Base-by-base conservation (phyloP, 2,888 invertebrate genomes). In the Ophion ventricosus region DNA sequence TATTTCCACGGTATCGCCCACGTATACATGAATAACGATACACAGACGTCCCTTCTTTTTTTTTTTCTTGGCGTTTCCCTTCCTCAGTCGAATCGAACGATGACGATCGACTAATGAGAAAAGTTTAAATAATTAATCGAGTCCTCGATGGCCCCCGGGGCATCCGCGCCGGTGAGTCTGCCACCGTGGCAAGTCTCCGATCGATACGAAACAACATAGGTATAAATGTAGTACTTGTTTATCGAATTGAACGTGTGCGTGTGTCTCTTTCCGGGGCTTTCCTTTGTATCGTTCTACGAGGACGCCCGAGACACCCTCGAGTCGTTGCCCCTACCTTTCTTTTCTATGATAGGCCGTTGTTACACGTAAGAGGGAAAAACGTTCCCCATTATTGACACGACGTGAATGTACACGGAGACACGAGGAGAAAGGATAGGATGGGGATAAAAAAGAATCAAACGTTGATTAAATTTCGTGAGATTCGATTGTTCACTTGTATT, bases 101-200 rank as follows among this genome's bases (percentile, higher is more conserved):
- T 82, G 82, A 84, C 85, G 82, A 86, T 86, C 81, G 83, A 64
- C 76, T 86, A 85, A 87, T 86, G 86, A 87, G 85, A 83, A 87
- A 87, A 87, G 87, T 87, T 87, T 87, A 85, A 87, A 87, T 87
- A 86, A 87, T 87, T 87, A 87, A 87, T 83, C 64, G 76, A 82
- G 70, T 77, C 73, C 72, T 49, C 80, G 77, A 59, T 64, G 26
- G 83, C 78, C 82, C 57, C 61, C 14, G 79, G 73, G 83, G 77
- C 43, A 67, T 43, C 67, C 67, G 67, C 80, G 81, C 73, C 73
- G 66, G 76, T 63, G 74, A 69, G 80, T 72, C 84, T 83, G 57
- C 77, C 83, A 57, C 57, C 80, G 72, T 63, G 59, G 61, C 66
- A 56, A 66, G 25, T 63, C 75, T 59, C 82, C 78, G 85, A 83